Percentiles rank a stretch among this genome's conserved stretches.
Conservation (phyloP, 2,113 vertebrate species). For the Phrynosoma blainvillii region DNA sequence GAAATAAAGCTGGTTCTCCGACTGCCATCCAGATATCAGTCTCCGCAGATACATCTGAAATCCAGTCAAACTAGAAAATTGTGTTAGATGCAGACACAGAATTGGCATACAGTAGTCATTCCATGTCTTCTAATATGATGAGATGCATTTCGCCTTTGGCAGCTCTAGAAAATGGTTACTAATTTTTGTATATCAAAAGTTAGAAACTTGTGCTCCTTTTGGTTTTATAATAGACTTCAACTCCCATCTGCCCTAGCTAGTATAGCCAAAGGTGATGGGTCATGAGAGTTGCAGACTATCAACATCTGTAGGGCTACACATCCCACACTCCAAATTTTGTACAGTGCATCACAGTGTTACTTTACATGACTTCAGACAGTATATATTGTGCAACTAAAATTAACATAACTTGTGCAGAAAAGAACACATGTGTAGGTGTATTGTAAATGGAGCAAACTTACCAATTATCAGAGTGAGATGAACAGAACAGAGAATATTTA, state of each 20-base stretch:
- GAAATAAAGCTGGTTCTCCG: not conserved
- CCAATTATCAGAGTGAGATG: rapidly evolving
- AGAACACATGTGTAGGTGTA: not conserved
- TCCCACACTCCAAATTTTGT: no score
- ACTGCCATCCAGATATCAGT: not conserved
- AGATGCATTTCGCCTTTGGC: not conserved
- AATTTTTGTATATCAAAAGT: rapidly evolving
- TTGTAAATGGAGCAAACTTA: not conserved
- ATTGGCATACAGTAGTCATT: not conserved
- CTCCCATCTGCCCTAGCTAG: not conserved
- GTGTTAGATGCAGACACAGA: not conserved
- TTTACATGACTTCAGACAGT: not conserved
- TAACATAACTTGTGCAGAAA: not conserved
- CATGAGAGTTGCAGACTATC: no score
- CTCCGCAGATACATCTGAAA: not conserved
- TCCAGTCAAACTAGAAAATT: not conserved
- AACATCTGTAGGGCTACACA: no score
- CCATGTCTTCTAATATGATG: not conserved
- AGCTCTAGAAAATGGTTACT: no score
- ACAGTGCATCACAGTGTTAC: no score
- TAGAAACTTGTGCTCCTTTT: not conserved
- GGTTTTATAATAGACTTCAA: not conserved
- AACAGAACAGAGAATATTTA: not conserved
- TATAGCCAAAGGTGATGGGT: no score
- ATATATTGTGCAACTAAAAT: not conserved